Evolutionary conservation across 2,888 invertebrate species (phyloP).

Genomic region (Drosophila gaucha): DNA sequence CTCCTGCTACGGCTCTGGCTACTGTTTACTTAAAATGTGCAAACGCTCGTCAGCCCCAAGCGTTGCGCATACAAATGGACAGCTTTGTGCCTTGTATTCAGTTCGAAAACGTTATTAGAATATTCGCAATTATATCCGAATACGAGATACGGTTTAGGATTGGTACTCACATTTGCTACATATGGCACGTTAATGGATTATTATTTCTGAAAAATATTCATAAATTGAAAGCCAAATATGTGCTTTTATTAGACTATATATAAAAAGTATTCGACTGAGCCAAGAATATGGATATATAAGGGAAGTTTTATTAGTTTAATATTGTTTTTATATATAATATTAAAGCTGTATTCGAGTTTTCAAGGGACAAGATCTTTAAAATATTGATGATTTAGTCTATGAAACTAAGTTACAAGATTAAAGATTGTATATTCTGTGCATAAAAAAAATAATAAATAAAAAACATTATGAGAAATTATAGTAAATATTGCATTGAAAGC

Average conservation of each 20-base stretch:
- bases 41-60: constrained; percentile 45
- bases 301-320: neutral
- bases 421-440: too few relatives aligned
- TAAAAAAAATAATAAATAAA: too few relatives aligned
- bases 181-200: constrained; percentile 5
- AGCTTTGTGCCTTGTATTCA: constrained; percentile 15
- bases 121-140: constrained; percentile 22
- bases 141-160: constrained; percentile 8
- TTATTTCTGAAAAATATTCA: constrained; percentile 1
- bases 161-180: constrained; percentile 13
- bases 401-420: too few relatives aligned
- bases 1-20: constrained; percentile 28
- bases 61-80: constrained; percentile 63
- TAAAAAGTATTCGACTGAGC: neutral
- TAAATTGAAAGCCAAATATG: neutral
- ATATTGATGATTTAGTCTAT: too few relatives aligned
- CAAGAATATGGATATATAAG: neutral
- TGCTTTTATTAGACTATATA: constrained; percentile 7
- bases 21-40: constrained; percentile 52
- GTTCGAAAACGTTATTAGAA: constrained; percentile 36
- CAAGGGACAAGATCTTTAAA: too few relatives aligned
- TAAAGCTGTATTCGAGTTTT: too few relatives aligned
- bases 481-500: too few relatives aligned
- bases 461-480: too few relatives aligned
- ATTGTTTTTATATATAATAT: neutral